Percentiles rank a stretch among this genome's conserved stretches.
Evolutionary conservation across 2,797 vertebrate species (phyloP).

Genomic region (Silurus aristotelis): DNA sequence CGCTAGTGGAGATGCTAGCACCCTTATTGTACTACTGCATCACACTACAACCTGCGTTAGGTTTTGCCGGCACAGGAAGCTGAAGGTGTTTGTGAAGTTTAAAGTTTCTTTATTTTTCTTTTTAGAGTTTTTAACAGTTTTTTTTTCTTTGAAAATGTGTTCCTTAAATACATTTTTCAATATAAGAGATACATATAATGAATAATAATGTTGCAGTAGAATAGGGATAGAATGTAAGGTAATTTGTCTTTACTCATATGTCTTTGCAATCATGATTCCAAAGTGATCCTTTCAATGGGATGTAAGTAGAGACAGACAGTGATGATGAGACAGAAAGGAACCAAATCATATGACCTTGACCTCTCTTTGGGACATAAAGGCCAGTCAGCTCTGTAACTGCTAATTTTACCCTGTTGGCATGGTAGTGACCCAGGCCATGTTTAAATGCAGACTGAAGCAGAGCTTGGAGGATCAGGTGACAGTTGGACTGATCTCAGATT

Average conservation of each 20-base stretch:
- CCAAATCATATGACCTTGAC: slow-evolving; percentile 23
- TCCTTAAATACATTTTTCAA: background rate
- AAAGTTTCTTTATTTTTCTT: background rate
- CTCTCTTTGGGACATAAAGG: slow-evolving; percentile 26
- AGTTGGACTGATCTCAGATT: slow-evolving; percentile 32
- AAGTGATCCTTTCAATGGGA: background rate
- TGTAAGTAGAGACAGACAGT: background rate
- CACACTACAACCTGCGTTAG: slow-evolving; percentile 18
- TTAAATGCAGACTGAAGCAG: slow-evolving; percentile 50
- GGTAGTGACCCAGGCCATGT: slow-evolving; percentile 44
- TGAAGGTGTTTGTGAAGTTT: slow-evolving; percentile 1
- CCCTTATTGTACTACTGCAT: slow-evolving; percentile 38
- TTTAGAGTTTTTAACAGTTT: background rate
- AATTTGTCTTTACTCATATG: background rate
- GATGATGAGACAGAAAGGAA: background rate
- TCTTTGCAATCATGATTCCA: background rate
- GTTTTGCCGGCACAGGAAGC: background rate
- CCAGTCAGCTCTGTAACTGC: slow-evolving; percentile 44
- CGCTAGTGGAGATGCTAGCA: slow-evolving; percentile 45
- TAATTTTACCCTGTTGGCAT: slow-evolving; percentile 54
- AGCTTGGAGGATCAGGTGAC: slow-evolving; percentile 52
- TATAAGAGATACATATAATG: background rate
- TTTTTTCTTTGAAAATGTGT: no score
- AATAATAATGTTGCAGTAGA: background rate
- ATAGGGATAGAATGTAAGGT: background rate